Evolutionary conservation across 2,888 invertebrate genomes (phyloP), one percentile per base, ranked within the genome.

Genomic region (Acleris holmiana): DNA sequence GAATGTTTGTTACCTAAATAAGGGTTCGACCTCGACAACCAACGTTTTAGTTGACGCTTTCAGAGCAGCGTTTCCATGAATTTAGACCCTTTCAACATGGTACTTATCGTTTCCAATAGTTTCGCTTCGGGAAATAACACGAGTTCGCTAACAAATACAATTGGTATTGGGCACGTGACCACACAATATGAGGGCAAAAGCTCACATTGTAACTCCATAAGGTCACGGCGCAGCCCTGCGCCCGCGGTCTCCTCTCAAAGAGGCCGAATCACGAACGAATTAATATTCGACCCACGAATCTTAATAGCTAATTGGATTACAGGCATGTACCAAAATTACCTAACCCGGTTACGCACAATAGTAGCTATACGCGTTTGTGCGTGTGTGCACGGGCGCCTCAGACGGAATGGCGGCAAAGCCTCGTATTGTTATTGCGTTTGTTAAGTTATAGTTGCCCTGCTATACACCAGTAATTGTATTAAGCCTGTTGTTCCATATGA

Each of bases 241-340:
- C 68, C 70, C 69, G 71, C 78, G 76, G 78, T 73, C 80, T 83
- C 84, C 83, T 84, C 82, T 86, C 84, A 87, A 84, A 85, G 78
- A 79, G 82, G 74, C 74, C 76, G 78, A 82, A 83, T 85, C 84
- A 82, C 81, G 76, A 79, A 74, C 73, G 79, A 86, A 91, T 92
- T 92, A 89, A 90, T 92, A 92, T 92, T 90, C 91, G 82, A 82
- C 76, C 82, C 92, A 91, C 91, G 91, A 83, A 88, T 88, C 91
- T 89, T 91, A 91, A 92, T 91, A 91, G 90, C 90, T 92, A 91
- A 92, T 92, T 92, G 91, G 91, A 91, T 92, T 90, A 91, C 83
- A 88, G 84, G 84, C 89, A 89, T 91, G 91, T 91, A 89, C 85
- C 83, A 81, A 91, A 90, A 91, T 91, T 87, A 91, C 88, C 85